Percentiles rank a stretch among this genome's conserved stretches.
phyloP scores from a whole-genome alignment of 1,140 invertebrate species.

The Penaeus vannamei region DNA sequence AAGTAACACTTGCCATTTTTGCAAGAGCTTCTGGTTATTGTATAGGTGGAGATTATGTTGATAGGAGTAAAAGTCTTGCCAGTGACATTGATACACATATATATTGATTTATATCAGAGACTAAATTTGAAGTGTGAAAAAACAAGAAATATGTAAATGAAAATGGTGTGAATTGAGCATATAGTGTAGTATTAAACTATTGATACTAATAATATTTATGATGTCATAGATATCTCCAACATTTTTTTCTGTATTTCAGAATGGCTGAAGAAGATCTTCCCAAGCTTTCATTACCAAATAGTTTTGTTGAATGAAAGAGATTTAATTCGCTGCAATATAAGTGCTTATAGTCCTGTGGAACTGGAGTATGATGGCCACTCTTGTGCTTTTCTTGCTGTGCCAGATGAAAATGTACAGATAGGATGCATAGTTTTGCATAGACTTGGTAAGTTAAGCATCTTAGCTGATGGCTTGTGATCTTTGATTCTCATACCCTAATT shows the following conservation, averaged over 20 bases:
- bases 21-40: too few relatives aligned
- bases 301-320: slow-evolving; percentile 48
- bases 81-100: too few relatives aligned
- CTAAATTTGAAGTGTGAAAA: too few relatives aligned
- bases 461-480: background rate
- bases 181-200: too few relatives aligned
- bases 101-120: too few relatives aligned
- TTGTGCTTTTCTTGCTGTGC: slow-evolving; percentile 44
- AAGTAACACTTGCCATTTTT: too few relatives aligned
- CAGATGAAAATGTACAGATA: slow-evolving; percentile 45
- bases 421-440: slow-evolving; percentile 35
- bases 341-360: slow-evolving; percentile 47
- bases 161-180: too few relatives aligned
- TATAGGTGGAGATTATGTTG: too few relatives aligned
- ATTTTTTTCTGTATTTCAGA: slow-evolving; percentile 42
- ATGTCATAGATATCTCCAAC: too few relatives aligned
- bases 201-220: too few relatives aligned
- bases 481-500: background rate
- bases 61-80: too few relatives aligned
- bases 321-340: slow-evolving; percentile 45
- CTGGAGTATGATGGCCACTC: background rate
- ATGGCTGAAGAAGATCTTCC: slow-evolving; percentile 54
- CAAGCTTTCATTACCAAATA: slow-evolving; percentile 40
- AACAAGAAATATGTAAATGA: too few relatives aligned
- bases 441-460: background rate